These are phyloP conservation scores for Toxotes chatareus DNA, from an alignment of 2,113 vertebrate species.

Conservation along the genomic window DNA sequence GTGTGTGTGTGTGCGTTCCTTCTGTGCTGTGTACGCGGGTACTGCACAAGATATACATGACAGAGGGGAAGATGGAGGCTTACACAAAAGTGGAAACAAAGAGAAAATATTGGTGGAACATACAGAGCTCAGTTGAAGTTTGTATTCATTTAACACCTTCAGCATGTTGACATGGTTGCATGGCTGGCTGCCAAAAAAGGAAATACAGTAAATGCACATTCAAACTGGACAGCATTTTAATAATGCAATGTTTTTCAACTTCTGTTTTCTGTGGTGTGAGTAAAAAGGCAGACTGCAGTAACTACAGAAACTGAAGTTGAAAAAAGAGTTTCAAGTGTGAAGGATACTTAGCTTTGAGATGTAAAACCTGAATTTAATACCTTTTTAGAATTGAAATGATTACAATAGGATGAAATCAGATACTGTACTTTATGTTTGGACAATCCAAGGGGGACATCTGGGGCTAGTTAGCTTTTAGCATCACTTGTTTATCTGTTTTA, in stretches of 20 bases:
- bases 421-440: background rate
- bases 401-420: background rate
- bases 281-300: background rate
- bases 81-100: slow-evolving; percentile 52
- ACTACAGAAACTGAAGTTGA: background rate
- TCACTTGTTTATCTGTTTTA: no score
- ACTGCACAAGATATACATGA: slow-evolving; percentile 2
- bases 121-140: background rate
- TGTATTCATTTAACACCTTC: background rate
- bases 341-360: background rate
- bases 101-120: slow-evolving; percentile 39
- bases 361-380: background rate
- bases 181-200: slow-evolving; percentile 25
- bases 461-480: slow-evolving; percentile 5
- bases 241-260: background rate
- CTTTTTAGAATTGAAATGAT: background rate
- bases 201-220: slow-evolving; percentile 3
- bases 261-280: background rate
- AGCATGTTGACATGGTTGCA: slow-evolving; percentile 15
- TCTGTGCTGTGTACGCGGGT: background rate
- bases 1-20: background rate
- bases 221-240: background rate
- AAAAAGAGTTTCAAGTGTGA: background rate
- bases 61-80: slow-evolving; percentile 29
- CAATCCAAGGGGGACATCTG: background rate